Evolutionary conservation across 2,113 vertebrate genomes (phyloP).

Genomic region (Oenanthe melanoleuca): DNA sequence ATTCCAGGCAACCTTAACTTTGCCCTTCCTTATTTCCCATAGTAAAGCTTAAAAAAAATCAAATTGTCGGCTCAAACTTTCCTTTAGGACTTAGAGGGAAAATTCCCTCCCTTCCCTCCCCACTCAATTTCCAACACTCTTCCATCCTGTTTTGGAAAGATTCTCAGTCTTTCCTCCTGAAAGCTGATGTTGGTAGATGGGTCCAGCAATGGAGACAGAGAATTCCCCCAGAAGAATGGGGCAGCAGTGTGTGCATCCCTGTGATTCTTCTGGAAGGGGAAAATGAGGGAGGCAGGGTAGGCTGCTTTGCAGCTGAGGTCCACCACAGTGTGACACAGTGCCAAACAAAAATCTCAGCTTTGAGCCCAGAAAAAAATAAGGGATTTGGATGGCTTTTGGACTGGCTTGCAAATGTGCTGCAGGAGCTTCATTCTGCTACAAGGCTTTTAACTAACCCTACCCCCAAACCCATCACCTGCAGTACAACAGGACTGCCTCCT

Average conservation of each 20-base stretch:
- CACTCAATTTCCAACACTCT: neutral
- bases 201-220: neutral
- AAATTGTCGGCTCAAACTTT: neutral
- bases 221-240: neutral
- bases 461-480: neutral
- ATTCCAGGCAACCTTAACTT: neutral
- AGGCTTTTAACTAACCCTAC: neutral
- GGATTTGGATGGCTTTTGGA: neutral
- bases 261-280: neutral
- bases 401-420: neutral
- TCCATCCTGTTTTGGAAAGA: neutral
- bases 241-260: neutral
- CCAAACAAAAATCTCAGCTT: neutral
- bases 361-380: neutral
- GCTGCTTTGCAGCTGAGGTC: neutral
- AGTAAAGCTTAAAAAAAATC: neutral
- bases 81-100: neutral
- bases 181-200: neutral
- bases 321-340: neutral
- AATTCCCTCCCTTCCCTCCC: neutral
- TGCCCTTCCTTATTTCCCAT: neutral
- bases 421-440: neutral
- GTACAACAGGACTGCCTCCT: neutral
- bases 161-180: neutral
- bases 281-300: neutral